Conservation (phyloP, 2,113 vertebrate species). For the Mandrillus leucophaeus region DNA sequence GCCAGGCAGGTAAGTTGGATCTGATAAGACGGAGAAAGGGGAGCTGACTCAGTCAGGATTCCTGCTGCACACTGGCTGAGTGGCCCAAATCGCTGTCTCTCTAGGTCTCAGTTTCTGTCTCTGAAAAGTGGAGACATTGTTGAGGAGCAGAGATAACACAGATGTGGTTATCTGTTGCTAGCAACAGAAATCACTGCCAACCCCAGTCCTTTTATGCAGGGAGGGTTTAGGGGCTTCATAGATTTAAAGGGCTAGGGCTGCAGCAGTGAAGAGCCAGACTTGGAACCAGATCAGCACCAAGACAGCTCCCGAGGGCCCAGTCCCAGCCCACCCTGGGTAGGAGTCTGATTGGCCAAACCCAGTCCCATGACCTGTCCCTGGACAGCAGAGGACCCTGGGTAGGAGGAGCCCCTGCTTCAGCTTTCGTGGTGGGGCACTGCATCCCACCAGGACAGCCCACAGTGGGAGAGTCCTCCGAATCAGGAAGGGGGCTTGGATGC, state of each 20-base stretch:
- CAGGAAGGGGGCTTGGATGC: neutral
- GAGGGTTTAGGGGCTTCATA: neutral
- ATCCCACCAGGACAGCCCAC: neutral
- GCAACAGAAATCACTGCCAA: neutral
- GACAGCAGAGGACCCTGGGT: neutral
- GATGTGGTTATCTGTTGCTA: neutral
- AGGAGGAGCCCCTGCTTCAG: neutral
- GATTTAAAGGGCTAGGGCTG: neutral
- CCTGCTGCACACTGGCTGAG: neutral
- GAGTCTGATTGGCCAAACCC: neutral
- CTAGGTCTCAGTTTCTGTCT: too few species aligned
- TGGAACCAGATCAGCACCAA: neutral
- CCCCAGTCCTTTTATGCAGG: neutral
- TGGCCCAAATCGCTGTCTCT: too few species aligned
- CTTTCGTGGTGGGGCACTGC: rapidly evolving
- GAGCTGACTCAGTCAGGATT: neutral
- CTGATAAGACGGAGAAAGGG: neutral
- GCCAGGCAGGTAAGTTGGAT: neutral
- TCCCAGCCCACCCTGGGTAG: neutral
- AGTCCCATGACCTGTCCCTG: neutral
- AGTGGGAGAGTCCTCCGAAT: neutral
- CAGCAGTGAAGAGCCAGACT: neutral
- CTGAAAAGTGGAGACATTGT: too few species aligned
- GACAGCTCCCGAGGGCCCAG: neutral
- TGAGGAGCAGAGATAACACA: too few species aligned